Evolutionary conservation across 2,797 vertebrate species (phyloP).

Genomic region (Staurois parvus): DNA sequence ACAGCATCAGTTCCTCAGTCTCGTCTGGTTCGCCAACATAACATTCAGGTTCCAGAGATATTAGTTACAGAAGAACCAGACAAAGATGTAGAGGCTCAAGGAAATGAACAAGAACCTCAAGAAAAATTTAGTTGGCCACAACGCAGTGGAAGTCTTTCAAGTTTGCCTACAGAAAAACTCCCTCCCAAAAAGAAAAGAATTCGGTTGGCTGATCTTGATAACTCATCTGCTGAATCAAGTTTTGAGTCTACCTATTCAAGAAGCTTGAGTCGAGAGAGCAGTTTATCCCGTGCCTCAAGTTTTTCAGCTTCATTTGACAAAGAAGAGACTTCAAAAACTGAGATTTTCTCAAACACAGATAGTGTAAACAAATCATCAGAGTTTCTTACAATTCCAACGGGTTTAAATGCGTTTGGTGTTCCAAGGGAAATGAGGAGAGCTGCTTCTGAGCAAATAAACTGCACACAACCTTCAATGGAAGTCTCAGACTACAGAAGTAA

Average conservation of each 20-base stretch:
- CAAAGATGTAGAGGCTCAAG: constrained; percentile 85
- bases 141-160: constrained; percentile 94
- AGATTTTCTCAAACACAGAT: constrained; percentile 83
- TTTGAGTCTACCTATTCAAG: constrained; percentile 91
- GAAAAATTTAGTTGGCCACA: constrained; percentile 97
- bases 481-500: constrained; percentile 93
- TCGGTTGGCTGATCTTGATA: constrained; percentile 93
- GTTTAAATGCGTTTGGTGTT: constrained; percentile 85
- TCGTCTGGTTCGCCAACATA: constrained; percentile 93
- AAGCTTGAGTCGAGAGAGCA: constrained; percentile 94
- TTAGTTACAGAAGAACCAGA: constrained; percentile 97
- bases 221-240: constrained; percentile 94
- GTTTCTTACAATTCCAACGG: constrained; percentile 81
- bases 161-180: constrained; percentile 95
- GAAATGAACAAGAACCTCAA: constrained; percentile 82
- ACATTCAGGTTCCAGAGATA: constrained; percentile 98
- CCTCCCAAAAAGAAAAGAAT: constrained; percentile 98
- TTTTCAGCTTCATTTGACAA: constrained; percentile 93
- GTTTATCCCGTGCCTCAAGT: constrained; percentile 92
- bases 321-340: constrained; percentile 86
- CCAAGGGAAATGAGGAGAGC: constrained; percentile 92
- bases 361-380: constrained; percentile 79
- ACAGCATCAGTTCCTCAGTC: constrained; percentile 79
- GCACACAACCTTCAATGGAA: constrained; percentile 87
- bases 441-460: constrained; percentile 92